These are phyloP conservation scores for Cotesia glomerata DNA, from an alignment of 1,140 invertebrate genomes.

Conservation along the genomic window DNA sequence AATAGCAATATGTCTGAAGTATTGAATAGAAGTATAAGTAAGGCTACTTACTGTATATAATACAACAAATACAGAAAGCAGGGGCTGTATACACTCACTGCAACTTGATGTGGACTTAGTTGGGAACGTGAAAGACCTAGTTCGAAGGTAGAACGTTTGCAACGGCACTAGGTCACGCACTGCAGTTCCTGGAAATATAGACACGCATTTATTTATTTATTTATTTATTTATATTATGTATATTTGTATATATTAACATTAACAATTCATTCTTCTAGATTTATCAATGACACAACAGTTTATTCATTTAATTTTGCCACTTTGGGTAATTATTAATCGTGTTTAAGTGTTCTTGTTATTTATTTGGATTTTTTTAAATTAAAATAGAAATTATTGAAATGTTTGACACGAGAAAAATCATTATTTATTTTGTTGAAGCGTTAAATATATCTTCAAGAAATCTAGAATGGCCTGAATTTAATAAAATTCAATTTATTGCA, in stretches of 20 bases:
- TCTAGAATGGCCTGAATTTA: too few relatives aligned
- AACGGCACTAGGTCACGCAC: conserved; percentile 64
- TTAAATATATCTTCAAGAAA: too few relatives aligned
- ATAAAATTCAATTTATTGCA: too few relatives aligned
- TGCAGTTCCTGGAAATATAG: conserved; percentile 55
- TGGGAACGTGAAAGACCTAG: conserved; percentile 62
- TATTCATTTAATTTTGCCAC: background rate
- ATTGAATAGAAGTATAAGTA: too few relatives aligned
- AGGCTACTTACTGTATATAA: too few relatives aligned
- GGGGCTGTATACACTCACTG: conserved; percentile 40
- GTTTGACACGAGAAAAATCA: too few relatives aligned
- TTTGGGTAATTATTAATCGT: background rate
- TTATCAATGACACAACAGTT: background rate
- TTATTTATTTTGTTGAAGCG: too few relatives aligned
- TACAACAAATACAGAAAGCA: conserved; percentile 37
- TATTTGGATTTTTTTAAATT: background rate
- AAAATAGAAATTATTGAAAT: too few relatives aligned
- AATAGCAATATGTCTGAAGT: too few relatives aligned
- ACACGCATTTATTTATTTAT: conserved; percentile 30
- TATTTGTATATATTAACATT: background rate
- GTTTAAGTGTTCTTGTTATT: background rate
- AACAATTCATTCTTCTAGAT: background rate
- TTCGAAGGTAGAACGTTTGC: conserved; percentile 59
- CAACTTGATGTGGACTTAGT: conserved; percentile 46
- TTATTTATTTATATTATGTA: background rate